A percentile compares a stretch with the other conserved stretches of the same genome.
Conservation (phyloP, 1,140 invertebrate genomes). For the Tetraneura akinire region DNA sequence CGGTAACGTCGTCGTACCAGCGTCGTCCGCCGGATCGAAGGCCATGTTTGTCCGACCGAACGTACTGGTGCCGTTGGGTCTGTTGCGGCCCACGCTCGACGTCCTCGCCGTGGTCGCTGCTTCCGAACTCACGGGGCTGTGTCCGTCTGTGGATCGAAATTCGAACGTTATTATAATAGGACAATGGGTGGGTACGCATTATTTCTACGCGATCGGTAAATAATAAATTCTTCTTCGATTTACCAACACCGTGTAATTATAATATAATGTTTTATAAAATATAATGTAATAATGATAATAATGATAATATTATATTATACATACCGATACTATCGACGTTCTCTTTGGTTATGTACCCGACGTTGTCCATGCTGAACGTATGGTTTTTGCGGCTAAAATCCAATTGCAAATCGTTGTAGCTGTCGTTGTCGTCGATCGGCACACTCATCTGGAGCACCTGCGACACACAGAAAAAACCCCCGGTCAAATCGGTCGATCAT, state of each 20-base stretch:
- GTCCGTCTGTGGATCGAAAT: conserved; percentile 34
- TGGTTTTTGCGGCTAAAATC: conserved; percentile 85
- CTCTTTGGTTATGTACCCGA: conserved; percentile 82
- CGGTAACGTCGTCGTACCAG: background rate
- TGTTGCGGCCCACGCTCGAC: conserved; percentile 68
- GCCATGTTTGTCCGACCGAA: conserved; percentile 57
- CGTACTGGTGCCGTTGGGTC: conserved; percentile 60
- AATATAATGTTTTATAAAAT: too few relatives aligned
- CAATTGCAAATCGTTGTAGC: conserved; percentile 76
- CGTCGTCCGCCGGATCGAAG: conserved; percentile 5
- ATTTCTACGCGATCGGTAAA: too few relatives aligned
- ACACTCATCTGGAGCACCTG: conserved; percentile 86
- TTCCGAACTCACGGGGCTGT: conserved; percentile 72
- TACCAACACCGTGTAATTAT: too few relatives aligned
- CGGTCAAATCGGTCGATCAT: background rate
- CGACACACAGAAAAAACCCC: conserved; percentile 24
- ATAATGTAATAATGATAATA: too few relatives aligned
- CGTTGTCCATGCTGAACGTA: conserved; percentile 80
- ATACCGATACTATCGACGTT: conserved; percentile 60
- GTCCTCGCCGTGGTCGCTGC: conserved; percentile 78
- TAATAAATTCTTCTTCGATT: too few relatives aligned
- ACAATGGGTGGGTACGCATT: too few relatives aligned
- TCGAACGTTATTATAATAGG: background rate
- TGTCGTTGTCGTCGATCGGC: conserved; percentile 74
- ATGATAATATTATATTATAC: too few relatives aligned